phyloP scores from a whole-genome alignment of 2,113 vertebrate species.

The Ceyx cyanopectus region DNA sequence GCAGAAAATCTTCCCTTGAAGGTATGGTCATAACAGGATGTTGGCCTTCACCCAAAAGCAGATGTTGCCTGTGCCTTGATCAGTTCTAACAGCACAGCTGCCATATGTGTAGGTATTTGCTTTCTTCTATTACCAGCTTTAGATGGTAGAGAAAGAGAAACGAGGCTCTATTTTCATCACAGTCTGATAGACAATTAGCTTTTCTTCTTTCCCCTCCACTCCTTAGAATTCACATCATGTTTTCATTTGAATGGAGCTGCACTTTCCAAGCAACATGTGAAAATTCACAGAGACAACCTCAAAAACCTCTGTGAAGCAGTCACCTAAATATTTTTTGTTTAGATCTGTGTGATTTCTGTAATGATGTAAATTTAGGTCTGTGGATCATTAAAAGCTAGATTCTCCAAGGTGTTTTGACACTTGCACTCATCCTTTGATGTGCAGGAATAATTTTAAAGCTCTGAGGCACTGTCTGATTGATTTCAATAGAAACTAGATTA shows the following conservation, averaged over 20 bases:
- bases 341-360: neutral
- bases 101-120: neutral
- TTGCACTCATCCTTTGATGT: neutral
- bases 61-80: neutral
- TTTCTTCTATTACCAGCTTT: neutral
- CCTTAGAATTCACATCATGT: neutral
- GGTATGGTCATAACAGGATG: neutral
- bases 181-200: neutral
- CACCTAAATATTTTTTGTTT: neutral
- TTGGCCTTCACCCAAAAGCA: neutral
- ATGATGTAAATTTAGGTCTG: neutral
- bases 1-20: neutral
- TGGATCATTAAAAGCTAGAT: constrained; percentile 16
- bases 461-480: neutral
- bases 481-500: constrained; percentile 1
- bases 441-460: constrained; percentile 11
- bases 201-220: neutral
- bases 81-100: neutral
- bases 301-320: neutral
- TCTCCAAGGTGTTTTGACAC: constrained; percentile 38
- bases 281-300: neutral
- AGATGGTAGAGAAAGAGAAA: neutral
- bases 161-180: neutral
- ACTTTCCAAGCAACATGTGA: neutral
- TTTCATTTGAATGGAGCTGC: neutral